Conservation (phyloP, 2,888 invertebrate species). For the Nymphalis polychloros region DNA sequence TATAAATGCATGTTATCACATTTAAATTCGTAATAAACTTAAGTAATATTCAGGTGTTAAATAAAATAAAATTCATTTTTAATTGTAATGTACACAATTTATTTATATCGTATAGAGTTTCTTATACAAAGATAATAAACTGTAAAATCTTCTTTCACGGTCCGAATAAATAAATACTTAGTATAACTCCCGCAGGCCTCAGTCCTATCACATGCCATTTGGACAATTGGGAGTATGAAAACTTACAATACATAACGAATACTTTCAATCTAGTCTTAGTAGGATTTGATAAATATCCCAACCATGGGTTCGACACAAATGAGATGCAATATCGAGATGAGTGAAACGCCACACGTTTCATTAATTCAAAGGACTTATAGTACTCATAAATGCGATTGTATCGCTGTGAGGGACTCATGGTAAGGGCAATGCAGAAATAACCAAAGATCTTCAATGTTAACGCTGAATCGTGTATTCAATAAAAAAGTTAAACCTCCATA, state of each 20-base stretch:
- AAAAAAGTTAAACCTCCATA: neutral
- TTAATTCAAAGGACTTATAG: conserved; percentile 39
- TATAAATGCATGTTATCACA: neutral
- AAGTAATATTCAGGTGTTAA: conserved; percentile 6
- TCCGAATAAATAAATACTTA: conserved; percentile 81
- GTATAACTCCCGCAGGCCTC: conserved; percentile 54
- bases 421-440: conserved; percentile 39
- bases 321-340: conserved; percentile 37
- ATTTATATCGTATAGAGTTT: conserved; percentile 79
- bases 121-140: conserved; percentile 82
- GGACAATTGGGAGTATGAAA: conserved; percentile 61
- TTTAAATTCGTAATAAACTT: neutral
- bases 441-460: conserved; percentile 21
- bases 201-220: conserved; percentile 66
- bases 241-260: conserved; percentile 61
- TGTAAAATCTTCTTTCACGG: conserved; percentile 78
- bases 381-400: conserved; percentile 38
- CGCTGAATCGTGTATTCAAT: neutral
- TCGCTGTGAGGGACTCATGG: conserved; percentile 44
- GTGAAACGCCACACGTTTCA: conserved; percentile 39
- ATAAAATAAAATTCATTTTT: conserved; percentile 64
- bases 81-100: conserved; percentile 81
- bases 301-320: conserved; percentile 43
- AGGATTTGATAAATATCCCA: conserved; percentile 52
- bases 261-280: conserved; percentile 63